Base-by-base conservation (phyloP, 1,140 invertebrate species). In the Neuroterus valhalla region DNA sequence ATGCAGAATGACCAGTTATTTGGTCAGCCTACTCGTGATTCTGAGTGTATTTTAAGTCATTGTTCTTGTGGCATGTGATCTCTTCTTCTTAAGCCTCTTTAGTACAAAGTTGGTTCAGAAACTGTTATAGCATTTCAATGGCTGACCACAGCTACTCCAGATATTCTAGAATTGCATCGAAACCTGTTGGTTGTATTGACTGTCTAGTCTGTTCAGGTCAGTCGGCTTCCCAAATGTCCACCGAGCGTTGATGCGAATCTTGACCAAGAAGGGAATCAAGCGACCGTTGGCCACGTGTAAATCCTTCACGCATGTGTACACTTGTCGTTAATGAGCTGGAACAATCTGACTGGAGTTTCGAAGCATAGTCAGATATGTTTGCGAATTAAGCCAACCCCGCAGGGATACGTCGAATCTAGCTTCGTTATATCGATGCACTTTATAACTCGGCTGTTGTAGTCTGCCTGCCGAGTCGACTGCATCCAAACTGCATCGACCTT, bases 221-320 rank as follows among this genome's bases (percentile, higher is more conserved):
- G 26, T 62, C 55, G 23, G 55, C 31, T 14, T 62, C 55, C 23
- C 55, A 62, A 15, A 38, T 31, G 14, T 31, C 14, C n/a, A 62
- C 21, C 55, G 55, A 23, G 55, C 55, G 31, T 31, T 62, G 55
- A 62, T 62, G 55, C 55, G 55, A 62, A 62, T 62, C 55, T 62
- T 62, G n/a, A 62, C 21, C 55, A 26, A 38, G 55, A 23, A 26
- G 21, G 23, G 55, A 62, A 38, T 62, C 62, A 46, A 14, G 66
- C 67, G 70, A 38, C 55, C 26, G 26, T 38, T 62, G 19, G 66
- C 68, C 74, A 73, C 74, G 72, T 81, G 80, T 82, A 84, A 86
- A 87, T 86, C 86, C 82, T 85, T 86, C 68, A 85, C 81, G 84
- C 82, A 78, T 84, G 81, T 85, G 81, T 81, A 81, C 82, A 71